Percentiles rank a stretch among this genome's conserved stretches.
phyloP scores from a whole-genome alignment of 23 tunicate genomes.

The Styela clava region DNA sequence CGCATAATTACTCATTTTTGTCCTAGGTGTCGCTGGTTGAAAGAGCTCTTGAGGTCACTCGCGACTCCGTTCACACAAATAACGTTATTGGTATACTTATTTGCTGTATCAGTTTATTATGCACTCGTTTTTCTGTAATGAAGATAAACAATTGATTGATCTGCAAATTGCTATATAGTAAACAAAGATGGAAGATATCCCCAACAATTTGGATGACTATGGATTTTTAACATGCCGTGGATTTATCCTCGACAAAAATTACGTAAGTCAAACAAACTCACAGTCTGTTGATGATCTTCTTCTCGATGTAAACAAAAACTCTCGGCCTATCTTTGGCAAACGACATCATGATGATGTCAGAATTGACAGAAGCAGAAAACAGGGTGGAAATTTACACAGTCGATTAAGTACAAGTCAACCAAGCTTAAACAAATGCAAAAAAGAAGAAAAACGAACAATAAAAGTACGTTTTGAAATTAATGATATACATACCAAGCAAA shows the following conservation, averaged over 20 bases:
- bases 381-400: not conserved
- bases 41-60: too few relatives aligned
- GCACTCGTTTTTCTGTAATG: too few relatives aligned
- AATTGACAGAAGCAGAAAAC: not conserved
- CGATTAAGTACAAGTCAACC: not conserved
- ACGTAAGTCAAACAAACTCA: not conserved
- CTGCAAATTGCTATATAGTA: too few relatives aligned
- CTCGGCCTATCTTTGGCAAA: not conserved
- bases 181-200: not conserved
- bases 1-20: too few relatives aligned
- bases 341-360: not conserved
- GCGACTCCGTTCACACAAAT: too few relatives aligned
- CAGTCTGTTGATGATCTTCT: not conserved
- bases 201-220: conserved; percentile 19
- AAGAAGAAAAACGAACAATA: not conserved
- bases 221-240: conserved; percentile 11
- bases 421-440: not conserved
- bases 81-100: too few relatives aligned
- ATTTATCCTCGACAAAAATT: not conserved
- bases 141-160: too few relatives aligned
- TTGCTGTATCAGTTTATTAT: too few relatives aligned
- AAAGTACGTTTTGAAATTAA: not conserved
- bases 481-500: not conserved
- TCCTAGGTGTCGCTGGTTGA: too few relatives aligned
- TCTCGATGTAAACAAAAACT: not conserved